Percentiles rank a stretch among this genome's conserved stretches.
Evolutionary conservation across 2,797 vertebrate species (phyloP).

Genomic region (Hyperoplus immaculatus): DNA sequence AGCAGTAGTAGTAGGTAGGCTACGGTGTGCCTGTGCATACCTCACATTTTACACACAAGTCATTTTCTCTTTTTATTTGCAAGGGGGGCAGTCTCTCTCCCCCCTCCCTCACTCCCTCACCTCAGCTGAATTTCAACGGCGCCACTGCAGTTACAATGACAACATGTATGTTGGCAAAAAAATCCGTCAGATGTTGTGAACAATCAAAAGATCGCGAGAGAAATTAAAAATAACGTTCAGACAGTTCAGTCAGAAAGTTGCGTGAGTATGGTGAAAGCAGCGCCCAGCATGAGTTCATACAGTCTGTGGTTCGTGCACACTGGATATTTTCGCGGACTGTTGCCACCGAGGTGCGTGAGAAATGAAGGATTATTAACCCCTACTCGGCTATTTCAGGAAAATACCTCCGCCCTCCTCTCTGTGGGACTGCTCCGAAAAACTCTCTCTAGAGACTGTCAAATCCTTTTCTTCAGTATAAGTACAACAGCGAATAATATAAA

Average conservation of each 20-base stretch:
- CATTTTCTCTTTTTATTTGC: slow-evolving; percentile 38
- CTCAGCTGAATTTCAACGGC: slow-evolving; percentile 33
- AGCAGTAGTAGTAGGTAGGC: no score
- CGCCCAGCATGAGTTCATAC: slow-evolving; percentile 23
- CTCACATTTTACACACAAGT: slow-evolving; percentile 68
- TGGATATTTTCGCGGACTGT: slow-evolving; percentile 73
- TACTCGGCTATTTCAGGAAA: slow-evolving; percentile 47
- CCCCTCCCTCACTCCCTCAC: slow-evolving; percentile 22
- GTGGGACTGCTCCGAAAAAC: slow-evolving; percentile 8
- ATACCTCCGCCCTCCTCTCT: slow-evolving; percentile 26
- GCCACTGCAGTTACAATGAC: slow-evolving; percentile 22
- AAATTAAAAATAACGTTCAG: neutral
- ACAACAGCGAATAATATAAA: no score
- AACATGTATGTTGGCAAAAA: slow-evolving; percentile 7
- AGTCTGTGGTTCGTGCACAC: slow-evolving; percentile 24
- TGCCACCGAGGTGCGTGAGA: slow-evolving; percentile 62
- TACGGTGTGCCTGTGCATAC: slow-evolving; percentile 37
- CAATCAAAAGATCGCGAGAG: neutral
- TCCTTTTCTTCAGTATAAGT: no score
- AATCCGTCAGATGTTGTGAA: slow-evolving; percentile 26
- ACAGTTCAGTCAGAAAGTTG: slow-evolving; percentile 35
- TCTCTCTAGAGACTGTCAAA: neutral
- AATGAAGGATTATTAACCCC: slow-evolving; percentile 71
- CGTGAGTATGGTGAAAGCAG: slow-evolving; percentile 33
- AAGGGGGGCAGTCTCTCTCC: slow-evolving; percentile 40